Evolutionary conservation across 2,888 invertebrate genomes (phyloP).

Genomic region (Leptothorax acervorum): DNA sequence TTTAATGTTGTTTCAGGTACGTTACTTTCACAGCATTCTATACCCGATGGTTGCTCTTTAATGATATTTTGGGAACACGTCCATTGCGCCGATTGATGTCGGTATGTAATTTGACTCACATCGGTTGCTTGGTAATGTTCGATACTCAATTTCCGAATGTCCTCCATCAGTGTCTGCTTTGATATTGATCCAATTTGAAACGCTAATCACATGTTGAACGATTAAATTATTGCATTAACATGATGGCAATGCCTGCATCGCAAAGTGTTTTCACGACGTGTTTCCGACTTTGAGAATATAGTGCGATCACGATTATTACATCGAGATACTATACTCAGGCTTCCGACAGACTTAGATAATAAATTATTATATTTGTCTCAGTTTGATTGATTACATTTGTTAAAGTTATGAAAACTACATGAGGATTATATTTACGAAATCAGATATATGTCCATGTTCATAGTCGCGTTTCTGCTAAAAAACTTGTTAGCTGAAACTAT

Average conservation of each 20-base stretch:
- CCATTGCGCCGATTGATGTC: conserved; percentile 40
- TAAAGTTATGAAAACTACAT: not conserved
- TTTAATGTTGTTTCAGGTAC: conserved; percentile 20
- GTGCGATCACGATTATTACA: not conserved
- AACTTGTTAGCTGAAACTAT: not conserved
- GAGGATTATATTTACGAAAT: not conserved
- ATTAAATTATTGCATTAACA: conserved; percentile 53
- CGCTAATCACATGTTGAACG: conserved; percentile 49
- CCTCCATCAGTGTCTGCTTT: conserved; percentile 54
- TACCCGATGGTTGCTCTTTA: conserved; percentile 17
- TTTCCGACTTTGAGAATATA: not conserved
- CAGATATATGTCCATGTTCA: not conserved
- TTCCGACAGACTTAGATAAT: not conserved
- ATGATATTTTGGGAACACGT: conserved; percentile 41
- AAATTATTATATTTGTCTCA: not conserved
- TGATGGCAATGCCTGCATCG: conserved; percentile 30
- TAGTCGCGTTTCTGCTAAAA: not conserved
- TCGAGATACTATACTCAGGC: conserved; percentile 1
- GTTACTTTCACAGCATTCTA: conserved; percentile 2
- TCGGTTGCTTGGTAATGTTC: conserved; percentile 50
- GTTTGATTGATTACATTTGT: conserved; percentile 6
- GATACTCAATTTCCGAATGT: conserved; percentile 56
- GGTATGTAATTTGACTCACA: conserved; percentile 51
- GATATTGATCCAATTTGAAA: conserved; percentile 54
- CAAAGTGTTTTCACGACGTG: conserved; percentile 16